Evolutionary conservation across 2,888 invertebrate species (phyloP).

Genomic region (Tipula confusa): DNA sequence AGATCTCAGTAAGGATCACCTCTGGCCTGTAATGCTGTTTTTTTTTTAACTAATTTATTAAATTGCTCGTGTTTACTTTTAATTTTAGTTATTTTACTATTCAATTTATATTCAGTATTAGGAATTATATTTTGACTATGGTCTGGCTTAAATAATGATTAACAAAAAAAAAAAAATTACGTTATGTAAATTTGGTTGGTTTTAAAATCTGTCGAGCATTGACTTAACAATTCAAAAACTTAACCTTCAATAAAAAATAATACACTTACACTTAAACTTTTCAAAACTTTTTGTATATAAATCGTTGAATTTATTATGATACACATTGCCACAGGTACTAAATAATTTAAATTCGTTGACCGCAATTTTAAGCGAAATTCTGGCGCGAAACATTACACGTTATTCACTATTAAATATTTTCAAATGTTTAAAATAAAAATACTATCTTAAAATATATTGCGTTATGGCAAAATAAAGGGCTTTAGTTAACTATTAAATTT

Average conservation of each 20-base stretch:
- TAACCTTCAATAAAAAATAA: too few species aligned
- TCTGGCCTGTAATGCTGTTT: too few species aligned
- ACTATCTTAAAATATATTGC: neutral
- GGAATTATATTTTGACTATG: too few species aligned
- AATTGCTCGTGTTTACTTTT: too few species aligned
- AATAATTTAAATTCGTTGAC: neutral
- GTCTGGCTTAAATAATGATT: slow-evolving; percentile 10
- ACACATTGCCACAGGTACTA: neutral
- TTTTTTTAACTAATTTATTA: too few species aligned
- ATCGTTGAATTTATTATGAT: slow-evolving; percentile 44
- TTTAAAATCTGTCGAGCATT: too few species aligned
- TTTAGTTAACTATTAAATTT: neutral
- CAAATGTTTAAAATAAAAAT: neutral
- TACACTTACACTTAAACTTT: slow-evolving; percentile 67
- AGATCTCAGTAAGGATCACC: too few species aligned
- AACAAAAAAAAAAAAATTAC: neutral
- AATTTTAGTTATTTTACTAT: too few species aligned
- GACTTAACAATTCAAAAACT: too few species aligned
- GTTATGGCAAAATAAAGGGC: too few species aligned
- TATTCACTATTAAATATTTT: neutral
- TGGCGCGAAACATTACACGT: neutral
- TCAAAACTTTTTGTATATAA: slow-evolving; percentile 63
- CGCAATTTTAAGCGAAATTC: neutral
- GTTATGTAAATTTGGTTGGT: neutral
- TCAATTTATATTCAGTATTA: too few species aligned